Percentiles rank a stretch among this genome's conserved stretches.
These are phyloP conservation scores for Dicyrtoma fusca DNA, from an alignment of 2,888 invertebrate genomes.

Conservation along the genomic window DNA sequence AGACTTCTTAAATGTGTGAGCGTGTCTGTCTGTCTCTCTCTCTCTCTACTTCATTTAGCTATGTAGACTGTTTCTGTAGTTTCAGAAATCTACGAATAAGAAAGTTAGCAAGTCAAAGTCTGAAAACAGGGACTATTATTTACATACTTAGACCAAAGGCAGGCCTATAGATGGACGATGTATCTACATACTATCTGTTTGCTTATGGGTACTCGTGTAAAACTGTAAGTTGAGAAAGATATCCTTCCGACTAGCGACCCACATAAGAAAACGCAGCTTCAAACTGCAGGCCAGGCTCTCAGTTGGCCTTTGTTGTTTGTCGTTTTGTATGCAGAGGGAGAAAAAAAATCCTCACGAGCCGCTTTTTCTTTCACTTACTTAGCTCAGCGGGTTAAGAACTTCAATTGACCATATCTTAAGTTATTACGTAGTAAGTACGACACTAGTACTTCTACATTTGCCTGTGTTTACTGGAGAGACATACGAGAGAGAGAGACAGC, in stretches of 20 bases:
- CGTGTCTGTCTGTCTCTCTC: background rate
- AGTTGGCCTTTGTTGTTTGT: conserved; percentile 9
- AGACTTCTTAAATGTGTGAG: no score
- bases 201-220: background rate
- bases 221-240: background rate
- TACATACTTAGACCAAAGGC: no score
- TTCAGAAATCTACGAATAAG: no score
- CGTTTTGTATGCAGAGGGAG: background rate
- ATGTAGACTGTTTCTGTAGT: no score
- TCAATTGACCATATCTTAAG: conserved; percentile 32
- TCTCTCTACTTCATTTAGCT: background rate
- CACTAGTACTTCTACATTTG: background rate
- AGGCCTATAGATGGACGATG: no score
- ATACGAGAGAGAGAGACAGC: background rate
- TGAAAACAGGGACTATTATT: no score
- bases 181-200: background rate
- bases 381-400: conserved; percentile 36
- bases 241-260: background rate
- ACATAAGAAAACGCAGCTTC: background rate
- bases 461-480: background rate
- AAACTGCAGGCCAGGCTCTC: no score
- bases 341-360: conserved; percentile 11
- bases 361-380: conserved; percentile 28
- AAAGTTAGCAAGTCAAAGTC: no score
- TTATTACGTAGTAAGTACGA: conserved; percentile 2